Evolutionary conservation across 2,888 invertebrate species (phyloP).

Genomic region (Apodemia zela): DNA sequence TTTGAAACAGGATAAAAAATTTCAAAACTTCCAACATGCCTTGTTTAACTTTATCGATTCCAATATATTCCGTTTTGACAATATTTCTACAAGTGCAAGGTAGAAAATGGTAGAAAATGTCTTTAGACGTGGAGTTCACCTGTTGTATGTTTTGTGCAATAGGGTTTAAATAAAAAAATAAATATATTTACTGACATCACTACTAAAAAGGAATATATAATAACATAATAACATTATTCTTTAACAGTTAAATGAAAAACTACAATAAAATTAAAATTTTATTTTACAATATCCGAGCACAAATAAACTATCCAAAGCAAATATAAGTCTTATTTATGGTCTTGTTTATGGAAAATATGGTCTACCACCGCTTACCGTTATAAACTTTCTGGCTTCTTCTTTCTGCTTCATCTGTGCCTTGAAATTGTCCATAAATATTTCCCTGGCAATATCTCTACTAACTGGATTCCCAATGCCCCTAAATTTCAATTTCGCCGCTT

Average conservation of each 20-base stretch:
- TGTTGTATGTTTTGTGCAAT: too few relatives aligned
- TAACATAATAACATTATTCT: too few relatives aligned
- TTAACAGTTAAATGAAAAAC: not conserved
- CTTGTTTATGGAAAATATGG: not conserved
- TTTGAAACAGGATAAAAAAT: too few relatives aligned
- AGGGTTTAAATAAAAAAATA: too few relatives aligned
- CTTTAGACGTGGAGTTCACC: too few relatives aligned
- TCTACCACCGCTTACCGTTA: not conserved
- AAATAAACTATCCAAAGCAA: not conserved
- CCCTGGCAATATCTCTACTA: slow-evolving; percentile 34
- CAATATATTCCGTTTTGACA: too few relatives aligned
- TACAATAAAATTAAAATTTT: not conserved
- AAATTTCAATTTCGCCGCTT: slow-evolving; percentile 44
- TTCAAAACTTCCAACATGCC: too few relatives aligned
- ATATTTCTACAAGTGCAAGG: too few relatives aligned
- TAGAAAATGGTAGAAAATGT: too few relatives aligned
- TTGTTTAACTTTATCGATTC: too few relatives aligned
- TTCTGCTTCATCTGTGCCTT: slow-evolving; percentile 15
- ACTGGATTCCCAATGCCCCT: slow-evolving; percentile 44
- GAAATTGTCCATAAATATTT: slow-evolving; percentile 22
- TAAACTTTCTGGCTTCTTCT: slow-evolving; percentile 24
- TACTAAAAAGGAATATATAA: too few relatives aligned
- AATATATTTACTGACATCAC: too few relatives aligned
- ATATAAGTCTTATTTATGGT: not conserved
- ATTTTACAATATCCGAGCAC: not conserved